Conservation (phyloP, 2,888 invertebrate species). For the Rhopalosiphum nymphaeae region DNA sequence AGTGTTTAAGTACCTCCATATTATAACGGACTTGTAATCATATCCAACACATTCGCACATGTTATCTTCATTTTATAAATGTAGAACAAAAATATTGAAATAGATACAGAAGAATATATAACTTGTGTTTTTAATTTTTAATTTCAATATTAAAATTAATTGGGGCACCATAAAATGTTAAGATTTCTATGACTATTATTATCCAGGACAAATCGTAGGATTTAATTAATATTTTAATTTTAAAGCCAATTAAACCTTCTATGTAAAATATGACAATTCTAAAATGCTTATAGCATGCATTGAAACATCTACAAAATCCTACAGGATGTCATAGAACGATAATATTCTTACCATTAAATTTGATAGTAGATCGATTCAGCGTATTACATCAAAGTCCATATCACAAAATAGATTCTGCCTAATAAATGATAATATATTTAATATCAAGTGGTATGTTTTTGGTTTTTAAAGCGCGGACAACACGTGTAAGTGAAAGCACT, state of each 20-base stretch:
- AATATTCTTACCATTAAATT: neutral
- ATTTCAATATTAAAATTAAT: neutral
- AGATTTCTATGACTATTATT: neutral
- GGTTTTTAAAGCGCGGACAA: neutral
- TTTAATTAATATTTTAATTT: neutral
- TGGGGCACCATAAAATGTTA: neutral
- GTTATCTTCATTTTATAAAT: neutral
- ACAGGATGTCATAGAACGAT: neutral
- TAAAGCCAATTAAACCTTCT: neutral
- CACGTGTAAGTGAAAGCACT: neutral
- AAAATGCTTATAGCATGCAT: neutral
- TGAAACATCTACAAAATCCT: neutral
- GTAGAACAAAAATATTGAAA: neutral
- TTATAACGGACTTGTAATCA: neutral
- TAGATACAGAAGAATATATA: neutral
- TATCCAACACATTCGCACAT: neutral
- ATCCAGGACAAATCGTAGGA: neutral
- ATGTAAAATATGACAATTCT: neutral
- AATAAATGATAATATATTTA: neutral
- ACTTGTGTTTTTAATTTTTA: neutral
- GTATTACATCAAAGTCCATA: neutral
- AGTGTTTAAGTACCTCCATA: neutral
- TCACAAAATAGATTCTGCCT: neutral
- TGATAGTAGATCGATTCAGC: neutral
- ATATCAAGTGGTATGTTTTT: neutral